These are phyloP conservation scores for Anthonomus grandis DNA, from an alignment of 1,140 invertebrate genomes.

Conservation along the genomic window DNA sequence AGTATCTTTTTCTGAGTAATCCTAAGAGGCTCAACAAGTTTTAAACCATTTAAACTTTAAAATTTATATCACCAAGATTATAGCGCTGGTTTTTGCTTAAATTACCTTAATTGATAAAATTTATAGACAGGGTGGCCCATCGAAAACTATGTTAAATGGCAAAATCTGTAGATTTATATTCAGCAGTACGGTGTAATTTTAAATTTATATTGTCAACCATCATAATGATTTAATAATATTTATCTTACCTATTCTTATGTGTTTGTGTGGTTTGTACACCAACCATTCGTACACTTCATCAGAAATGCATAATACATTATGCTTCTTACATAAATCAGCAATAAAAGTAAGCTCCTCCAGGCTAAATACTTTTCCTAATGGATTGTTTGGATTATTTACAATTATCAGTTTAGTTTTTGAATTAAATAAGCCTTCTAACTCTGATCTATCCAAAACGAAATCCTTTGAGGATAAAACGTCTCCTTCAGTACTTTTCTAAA, in stretches of 20 bases:
- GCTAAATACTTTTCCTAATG: slow-evolving; percentile 87
- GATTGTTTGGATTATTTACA: slow-evolving; percentile 96
- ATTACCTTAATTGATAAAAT: too few species aligned
- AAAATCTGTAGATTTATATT: too few species aligned
- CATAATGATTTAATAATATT: too few species aligned
- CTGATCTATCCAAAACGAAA: slow-evolving; percentile 83
- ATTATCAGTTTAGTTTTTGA: slow-evolving; percentile 92
- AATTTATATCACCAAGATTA: too few species aligned
- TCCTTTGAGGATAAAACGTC: slow-evolving; percentile 64
- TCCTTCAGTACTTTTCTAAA: slow-evolving; percentile 25
- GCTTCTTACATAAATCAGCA: slow-evolving; percentile 85
- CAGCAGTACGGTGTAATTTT: too few species aligned
- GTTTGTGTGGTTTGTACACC: slow-evolving; percentile 80
- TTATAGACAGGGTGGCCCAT: too few species aligned
- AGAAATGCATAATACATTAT: slow-evolving; percentile 86
- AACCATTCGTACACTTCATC: slow-evolving; percentile 99
- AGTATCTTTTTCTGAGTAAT: too few species aligned
- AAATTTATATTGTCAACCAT: too few species aligned
- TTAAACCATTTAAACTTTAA: too few species aligned
- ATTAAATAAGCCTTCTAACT: slow-evolving; percentile 82
- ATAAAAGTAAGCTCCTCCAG: slow-evolving; percentile 71
- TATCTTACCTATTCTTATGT: slow-evolving; percentile 53
- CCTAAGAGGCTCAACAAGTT: too few species aligned
- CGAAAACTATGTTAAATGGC: too few species aligned
- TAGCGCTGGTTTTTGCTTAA: too few species aligned